These are phyloP conservation scores for Octomys mimax DNA, from an alignment of 2,797 vertebrate species.

Conservation along the genomic window DNA sequence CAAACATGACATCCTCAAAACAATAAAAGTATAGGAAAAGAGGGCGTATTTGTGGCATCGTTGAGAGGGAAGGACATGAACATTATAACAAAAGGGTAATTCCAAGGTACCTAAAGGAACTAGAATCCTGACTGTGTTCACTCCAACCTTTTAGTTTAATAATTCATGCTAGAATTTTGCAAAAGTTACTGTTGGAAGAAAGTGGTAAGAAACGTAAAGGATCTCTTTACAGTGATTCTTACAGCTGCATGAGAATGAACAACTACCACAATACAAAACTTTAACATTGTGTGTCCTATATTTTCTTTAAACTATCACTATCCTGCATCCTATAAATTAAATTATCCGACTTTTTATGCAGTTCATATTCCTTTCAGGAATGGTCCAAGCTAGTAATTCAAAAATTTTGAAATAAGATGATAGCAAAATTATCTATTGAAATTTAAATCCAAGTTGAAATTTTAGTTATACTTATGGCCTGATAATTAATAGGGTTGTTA, in stretches of 20 bases:
- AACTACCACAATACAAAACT: neutral
- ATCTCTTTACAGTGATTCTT: neutral
- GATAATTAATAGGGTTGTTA: slow-evolving; percentile 76
- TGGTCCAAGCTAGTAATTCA: slow-evolving; percentile 16
- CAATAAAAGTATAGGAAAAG: neutral
- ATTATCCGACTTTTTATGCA: slow-evolving; percentile 26
- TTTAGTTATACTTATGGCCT: slow-evolving; percentile 52
- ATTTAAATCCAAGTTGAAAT: slow-evolving; percentile 66
- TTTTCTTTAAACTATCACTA: neutral
- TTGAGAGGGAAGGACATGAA: accelerated
- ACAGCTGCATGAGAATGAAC: neutral
- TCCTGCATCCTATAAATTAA: neutral
- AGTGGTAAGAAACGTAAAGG: neutral
- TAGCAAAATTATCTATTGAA: slow-evolving; percentile 38
- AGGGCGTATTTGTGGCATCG: neutral
- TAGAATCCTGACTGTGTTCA: neutral
- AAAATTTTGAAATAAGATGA: slow-evolving; percentile 39
- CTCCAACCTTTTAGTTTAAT: neutral
- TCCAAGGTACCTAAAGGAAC: neutral
- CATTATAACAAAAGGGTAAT: neutral
- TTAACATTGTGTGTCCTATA: neutral
- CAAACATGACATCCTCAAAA: neutral
- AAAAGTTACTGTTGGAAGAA: neutral
- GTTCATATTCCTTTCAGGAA: neutral
- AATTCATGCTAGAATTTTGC: neutral